Base-by-base conservation (phyloP, 1,140 invertebrate genomes). In the Lerema accius region DNA sequence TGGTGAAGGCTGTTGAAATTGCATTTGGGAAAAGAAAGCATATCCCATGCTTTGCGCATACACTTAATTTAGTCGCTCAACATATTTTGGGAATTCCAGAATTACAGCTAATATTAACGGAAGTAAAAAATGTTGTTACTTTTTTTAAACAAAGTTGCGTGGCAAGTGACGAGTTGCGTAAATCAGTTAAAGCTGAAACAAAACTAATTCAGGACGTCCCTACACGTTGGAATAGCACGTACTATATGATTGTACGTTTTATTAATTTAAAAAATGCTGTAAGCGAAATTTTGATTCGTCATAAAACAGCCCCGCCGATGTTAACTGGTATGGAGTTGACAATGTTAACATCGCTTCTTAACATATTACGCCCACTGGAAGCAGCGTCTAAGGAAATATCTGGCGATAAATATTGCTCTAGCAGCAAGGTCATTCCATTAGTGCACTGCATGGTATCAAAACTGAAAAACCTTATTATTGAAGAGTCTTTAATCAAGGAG, bases 1-100 rank as follows among this genome's bases (percentile, higher is more conserved):
- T 90, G 51, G 67, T 74, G n/a, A 84, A 80, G 65, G 84, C 81
- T 42, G 66, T 89, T 13, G 74, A 84, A 49, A 19, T 82, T 10
- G 73, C 67, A 16, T 86, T 91, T 79, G 83, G 80, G 3, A 75
- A 82, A 75, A n/a, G n/a, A 56, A 84, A 82, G 43, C 79, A 90
- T 56, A 72, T 88, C 10, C 78, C 79, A 23, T 91, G 81, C 70
- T 91, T 89, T 75, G 82, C 83, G 0, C 87, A 91, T 63, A 89
- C 78, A 6, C 15, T 91, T n/a, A 86, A 88, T 80, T 80, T 87
- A 39, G 73, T 86, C 19, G 5, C 2, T 23, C 63, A 9, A 65
- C 67, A 67, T 67, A 72, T 69, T 76, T 72, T 69, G 72, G 72
- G 35, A 66, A 67, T 63, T 72, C 62, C 65, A 49, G 66, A 71